Percentiles rank a stretch among this genome's conserved stretches.
These are phyloP conservation scores for Galemys pyrenaicus DNA, from an alignment of 2,113 vertebrate genomes.

Conservation along the genomic window DNA sequence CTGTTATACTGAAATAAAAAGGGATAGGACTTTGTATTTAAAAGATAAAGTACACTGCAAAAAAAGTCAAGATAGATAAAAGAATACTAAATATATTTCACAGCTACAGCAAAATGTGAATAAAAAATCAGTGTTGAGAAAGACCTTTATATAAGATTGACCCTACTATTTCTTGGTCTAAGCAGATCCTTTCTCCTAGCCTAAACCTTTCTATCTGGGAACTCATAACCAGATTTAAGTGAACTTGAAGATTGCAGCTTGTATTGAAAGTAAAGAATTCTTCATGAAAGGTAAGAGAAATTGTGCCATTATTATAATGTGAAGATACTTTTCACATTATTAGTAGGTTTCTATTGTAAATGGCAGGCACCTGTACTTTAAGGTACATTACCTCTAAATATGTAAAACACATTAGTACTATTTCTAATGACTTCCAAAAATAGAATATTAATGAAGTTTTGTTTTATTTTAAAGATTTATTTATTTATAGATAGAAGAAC, in stretches of 20 bases:
- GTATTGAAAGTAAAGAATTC: neutral
- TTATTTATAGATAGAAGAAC: too few relatives aligned
- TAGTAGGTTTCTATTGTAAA: neutral
- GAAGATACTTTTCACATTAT: neutral
- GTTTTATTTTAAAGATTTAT: too few relatives aligned
- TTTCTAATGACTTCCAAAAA: neutral
- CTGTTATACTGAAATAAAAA: neutral
- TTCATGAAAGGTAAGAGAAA: neutral
- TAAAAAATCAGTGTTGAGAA: neutral
- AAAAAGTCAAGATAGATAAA: neutral
- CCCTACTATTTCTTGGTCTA: neutral
- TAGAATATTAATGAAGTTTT: neutral
- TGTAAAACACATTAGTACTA: neutral
- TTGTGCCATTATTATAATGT: neutral
- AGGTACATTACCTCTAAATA: too few relatives aligned
- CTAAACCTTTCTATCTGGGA: neutral
- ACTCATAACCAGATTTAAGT: constrained; percentile 2
- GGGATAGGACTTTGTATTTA: neutral
- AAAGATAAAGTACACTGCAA: neutral
- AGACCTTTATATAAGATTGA: neutral
- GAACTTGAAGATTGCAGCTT: neutral
- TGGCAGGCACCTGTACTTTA: too few relatives aligned
- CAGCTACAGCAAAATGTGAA: neutral
- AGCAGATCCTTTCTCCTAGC: neutral
- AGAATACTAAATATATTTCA: neutral